Evolutionary conservation across 2,113 vertebrate genomes (phyloP).

Genomic region (Entosphenus tridentatus): DNA sequence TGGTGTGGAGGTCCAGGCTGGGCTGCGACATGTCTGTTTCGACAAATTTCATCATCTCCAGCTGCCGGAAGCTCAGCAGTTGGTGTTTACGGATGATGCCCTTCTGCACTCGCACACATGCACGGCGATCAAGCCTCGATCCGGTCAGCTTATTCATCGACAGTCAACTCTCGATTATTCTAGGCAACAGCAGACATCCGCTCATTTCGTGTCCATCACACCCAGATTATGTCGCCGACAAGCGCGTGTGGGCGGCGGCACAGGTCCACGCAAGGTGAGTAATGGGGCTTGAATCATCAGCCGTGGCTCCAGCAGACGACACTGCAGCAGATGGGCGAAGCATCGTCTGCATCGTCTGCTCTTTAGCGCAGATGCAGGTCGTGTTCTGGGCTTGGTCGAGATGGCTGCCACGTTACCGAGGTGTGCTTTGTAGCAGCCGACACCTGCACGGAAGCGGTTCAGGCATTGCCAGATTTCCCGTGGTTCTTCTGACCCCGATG

Average conservation of each 20-base stretch:
- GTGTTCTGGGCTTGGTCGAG: too few species aligned
- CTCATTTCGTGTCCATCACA: not conserved
- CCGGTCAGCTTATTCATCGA: not conserved
- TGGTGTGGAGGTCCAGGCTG: slow-evolving; percentile 48
- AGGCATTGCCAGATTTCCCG: too few species aligned
- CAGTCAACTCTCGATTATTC: not conserved
- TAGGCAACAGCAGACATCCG: not conserved
- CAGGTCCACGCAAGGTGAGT: too few species aligned
- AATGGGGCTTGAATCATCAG: too few species aligned
- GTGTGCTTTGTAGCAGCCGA: too few species aligned
- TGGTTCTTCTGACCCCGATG: too few species aligned
- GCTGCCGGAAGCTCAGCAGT: slow-evolving; percentile 58
- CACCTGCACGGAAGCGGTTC: too few species aligned
- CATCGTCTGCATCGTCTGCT: too few species aligned
- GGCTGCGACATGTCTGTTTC: slow-evolving; percentile 54
- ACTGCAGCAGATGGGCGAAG: too few species aligned
- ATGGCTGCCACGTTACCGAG: too few species aligned
- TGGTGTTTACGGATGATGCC: slow-evolving; percentile 77
- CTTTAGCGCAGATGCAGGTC: too few species aligned
- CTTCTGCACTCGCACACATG: slow-evolving; percentile 37
- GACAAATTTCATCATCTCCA: slow-evolving; percentile 56
- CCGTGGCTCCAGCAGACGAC: too few species aligned
- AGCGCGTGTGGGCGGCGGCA: not conserved
- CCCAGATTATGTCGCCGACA: not conserved
- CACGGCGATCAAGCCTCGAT: not conserved